Percentiles rank a stretch among this genome's conserved stretches.
These are phyloP conservation scores for Cheiracanthium punctorium DNA, from an alignment of 2,888 invertebrate species.

Conservation along the genomic window DNA sequence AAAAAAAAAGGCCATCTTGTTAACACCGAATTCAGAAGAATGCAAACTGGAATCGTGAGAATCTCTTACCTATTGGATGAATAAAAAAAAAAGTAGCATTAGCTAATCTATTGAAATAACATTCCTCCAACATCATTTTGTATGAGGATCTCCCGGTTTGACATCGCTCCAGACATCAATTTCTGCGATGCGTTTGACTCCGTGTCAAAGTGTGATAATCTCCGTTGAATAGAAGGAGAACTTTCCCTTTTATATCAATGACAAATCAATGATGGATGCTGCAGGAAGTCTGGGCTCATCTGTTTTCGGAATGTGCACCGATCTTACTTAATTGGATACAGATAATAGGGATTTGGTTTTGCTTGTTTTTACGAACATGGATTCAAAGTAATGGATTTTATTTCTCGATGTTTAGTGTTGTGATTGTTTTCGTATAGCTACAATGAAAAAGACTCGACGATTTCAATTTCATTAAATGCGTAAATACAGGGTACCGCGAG, in stretches of 20 bases:
- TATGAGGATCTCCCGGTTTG: background rate
- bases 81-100: too few species aligned
- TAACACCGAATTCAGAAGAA: too few species aligned
- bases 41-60: too few species aligned
- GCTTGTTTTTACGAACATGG: background rate
- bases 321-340: conserved; percentile 37
- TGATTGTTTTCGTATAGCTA: too few species aligned
- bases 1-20: too few species aligned
- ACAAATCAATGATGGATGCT: conserved; percentile 51
- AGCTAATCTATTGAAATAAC: too few species aligned
- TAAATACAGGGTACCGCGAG: too few species aligned
- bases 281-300: conserved; percentile 37
- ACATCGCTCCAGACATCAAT: background rate
- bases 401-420: too few species aligned
- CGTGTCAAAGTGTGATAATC: background rate
- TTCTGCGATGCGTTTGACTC: background rate
- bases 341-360: conserved; percentile 27
- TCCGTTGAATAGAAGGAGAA: background rate
- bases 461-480: too few species aligned
- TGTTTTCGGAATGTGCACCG: conserved; percentile 18
- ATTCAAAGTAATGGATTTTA: background rate
- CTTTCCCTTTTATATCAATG: conserved; percentile 27
- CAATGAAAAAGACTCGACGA: too few species aligned
- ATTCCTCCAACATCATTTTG: too few species aligned
- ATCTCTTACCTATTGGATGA: too few species aligned